Evolutionary conservation across 2,113 vertebrate species (phyloP).

Genomic region (Halcyon malimbica): DNA sequence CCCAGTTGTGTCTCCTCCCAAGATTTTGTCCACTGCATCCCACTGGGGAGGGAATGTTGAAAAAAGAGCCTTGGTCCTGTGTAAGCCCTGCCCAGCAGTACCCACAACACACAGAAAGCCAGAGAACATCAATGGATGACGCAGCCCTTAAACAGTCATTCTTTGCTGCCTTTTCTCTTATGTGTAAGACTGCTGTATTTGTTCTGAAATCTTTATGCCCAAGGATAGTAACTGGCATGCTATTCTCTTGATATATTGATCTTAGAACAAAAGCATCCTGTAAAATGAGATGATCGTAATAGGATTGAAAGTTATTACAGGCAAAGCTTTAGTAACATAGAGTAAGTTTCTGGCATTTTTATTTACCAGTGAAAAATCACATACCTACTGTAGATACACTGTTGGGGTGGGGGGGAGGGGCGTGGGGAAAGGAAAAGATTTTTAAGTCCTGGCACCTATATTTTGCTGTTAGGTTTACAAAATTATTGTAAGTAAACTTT

Average conservation of each 20-base stretch:
- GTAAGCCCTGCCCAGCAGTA: too few species aligned
- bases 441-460: neutral
- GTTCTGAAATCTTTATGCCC: neutral
- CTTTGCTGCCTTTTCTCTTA: neutral
- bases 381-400: neutral
- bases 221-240: neutral
- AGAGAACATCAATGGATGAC: neutral
- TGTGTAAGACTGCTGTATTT: neutral
- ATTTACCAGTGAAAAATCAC: constrained; percentile 48
- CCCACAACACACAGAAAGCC: neutral
- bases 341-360: constrained; percentile 20
- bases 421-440: neutral
- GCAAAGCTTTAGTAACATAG: neutral
- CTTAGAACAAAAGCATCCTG: neutral
- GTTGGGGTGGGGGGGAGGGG: too few species aligned
- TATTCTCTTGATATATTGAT: constrained; percentile 14
- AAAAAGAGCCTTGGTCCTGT: too few species aligned
- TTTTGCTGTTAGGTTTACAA: neutral
- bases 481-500: neutral
- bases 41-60: too few species aligned
- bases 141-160: neutral
- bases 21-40: too few species aligned
- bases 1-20: too few species aligned
- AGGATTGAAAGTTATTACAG: constrained; percentile 52
- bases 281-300: constrained; percentile 46